Base-by-base conservation (phyloP, 64 coral and sea anemone genomes). In the Exaiptasia diaphana region DNA sequence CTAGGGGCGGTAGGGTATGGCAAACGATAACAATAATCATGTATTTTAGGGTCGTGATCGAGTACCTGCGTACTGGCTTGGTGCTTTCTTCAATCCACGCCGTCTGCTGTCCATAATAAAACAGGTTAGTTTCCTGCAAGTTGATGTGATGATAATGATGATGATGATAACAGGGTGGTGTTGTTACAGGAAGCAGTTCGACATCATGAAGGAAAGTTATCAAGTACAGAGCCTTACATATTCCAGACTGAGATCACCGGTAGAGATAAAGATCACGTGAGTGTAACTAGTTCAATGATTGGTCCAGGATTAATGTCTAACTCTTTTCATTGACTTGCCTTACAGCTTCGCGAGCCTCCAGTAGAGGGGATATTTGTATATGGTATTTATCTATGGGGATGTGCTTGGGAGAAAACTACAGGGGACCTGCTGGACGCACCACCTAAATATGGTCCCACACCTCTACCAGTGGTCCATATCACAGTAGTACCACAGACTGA, bases 381-480 rank as follows among this genome's bases (percentile, higher is more conserved):
- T 39, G 95, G 95, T 34, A 85, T 99, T 38, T 93, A 93, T 49
- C 85, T 99, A 31, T 99, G 95, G 95, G 95, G 90, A 1, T 99
- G 95, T 81, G 95, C 95, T 0, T 99, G 95, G 95, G 95, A 99
- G 68, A 99, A 99, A 68, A 99, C 95, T 3, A 99, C 95, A 13
- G 95, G 90, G 30, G 95, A 99, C 60, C 89, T 99, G 23, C 49
- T 99, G 40, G 95, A 99, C 50, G 95, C 95, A 12, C 90, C 95
- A 17, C 95, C 95, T 1, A 93, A 68, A 82, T 84, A 70, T 39
- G 95, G 95, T 12, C 95, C 95, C 14, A 97, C 93, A 58, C 93
- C 93, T 37, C 79, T 97, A 39, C 93, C 93, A 44, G 93, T 97
- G 27, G 88, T 97, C 0, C 93, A 97, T 43, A 87, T 97, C 38